Conservation (phyloP, 1,140 invertebrate species). For the Ptiloglossa arizonensis region DNA sequence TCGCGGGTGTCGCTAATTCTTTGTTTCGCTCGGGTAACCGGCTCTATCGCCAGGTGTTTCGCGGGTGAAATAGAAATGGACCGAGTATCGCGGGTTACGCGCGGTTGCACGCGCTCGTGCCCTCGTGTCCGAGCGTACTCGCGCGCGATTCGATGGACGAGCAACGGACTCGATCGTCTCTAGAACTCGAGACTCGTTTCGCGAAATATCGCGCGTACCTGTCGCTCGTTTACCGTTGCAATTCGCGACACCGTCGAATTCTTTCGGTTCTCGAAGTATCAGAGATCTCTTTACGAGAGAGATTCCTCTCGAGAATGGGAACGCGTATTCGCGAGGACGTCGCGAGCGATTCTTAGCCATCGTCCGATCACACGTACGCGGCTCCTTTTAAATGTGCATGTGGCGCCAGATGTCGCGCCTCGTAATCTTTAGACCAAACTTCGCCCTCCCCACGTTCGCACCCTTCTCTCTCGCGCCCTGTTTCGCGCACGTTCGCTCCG, state of each 20-base stretch:
- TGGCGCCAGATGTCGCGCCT: constrained; percentile 70
- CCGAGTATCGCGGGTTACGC: constrained; percentile 22
- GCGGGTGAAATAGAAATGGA: constrained; percentile 56
- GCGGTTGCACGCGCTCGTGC: not conserved
- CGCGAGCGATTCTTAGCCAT: constrained; percentile 25
- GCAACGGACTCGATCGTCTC: not conserved
- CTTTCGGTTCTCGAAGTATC: too few relatives aligned
- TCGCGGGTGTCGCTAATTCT: not conserved
- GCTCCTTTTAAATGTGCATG: constrained; percentile 25
- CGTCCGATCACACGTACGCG: constrained; percentile 27
- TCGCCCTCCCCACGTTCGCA: constrained; percentile 2
- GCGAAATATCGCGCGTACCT: too few relatives aligned
- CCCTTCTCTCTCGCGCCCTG: not conserved
- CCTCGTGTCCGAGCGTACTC: not conserved
- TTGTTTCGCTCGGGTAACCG: constrained; percentile 33
- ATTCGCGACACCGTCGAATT: too few relatives aligned
- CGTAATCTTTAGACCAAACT: constrained; percentile 65
- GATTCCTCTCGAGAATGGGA: not conserved
- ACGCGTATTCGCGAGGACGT: not conserved
- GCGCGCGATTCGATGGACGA: not conserved
- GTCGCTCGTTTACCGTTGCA: too few relatives aligned
- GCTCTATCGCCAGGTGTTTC: constrained; percentile 54
- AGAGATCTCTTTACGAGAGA: too few relatives aligned
- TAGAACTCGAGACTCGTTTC: not conserved
- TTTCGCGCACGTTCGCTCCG: not conserved